phyloP scores from a whole-genome alignment of 64 coral and sea anemone species.

The Pocillopora verrucosa region DNA sequence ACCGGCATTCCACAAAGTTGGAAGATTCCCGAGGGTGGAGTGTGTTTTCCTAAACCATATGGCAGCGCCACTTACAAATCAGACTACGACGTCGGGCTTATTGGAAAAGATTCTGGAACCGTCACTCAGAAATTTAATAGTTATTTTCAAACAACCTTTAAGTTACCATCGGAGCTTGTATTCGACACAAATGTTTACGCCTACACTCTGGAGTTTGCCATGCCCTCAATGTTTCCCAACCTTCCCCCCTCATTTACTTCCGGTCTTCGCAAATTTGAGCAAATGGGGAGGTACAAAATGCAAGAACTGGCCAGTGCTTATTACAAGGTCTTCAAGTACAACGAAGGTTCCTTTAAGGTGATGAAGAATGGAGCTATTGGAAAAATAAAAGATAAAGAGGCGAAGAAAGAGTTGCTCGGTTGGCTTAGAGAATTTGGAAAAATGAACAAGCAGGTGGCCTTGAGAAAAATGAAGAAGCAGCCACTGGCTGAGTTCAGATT shows the following conservation, averaged over 20 bases:
- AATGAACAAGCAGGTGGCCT: neutral
- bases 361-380: neutral
- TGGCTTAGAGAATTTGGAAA: neutral
- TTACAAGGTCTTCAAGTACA: slow-evolving; percentile 65
- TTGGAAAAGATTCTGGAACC: slow-evolving; percentile 50
- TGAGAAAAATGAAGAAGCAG: neutral
- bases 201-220: slow-evolving; percentile 31
- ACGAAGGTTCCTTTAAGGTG: slow-evolving; percentile 32
- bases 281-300: slow-evolving; percentile 20
- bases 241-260: slow-evolving; percentile 23
- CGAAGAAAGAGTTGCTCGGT: neutral
- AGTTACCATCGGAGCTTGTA: slow-evolving; percentile 31
- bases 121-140: slow-evolving; percentile 52
- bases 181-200: slow-evolving; percentile 54
- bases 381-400: neutral
- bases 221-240: slow-evolving; percentile 15
- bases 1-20: neutral
- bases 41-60: slow-evolving; percentile 66
- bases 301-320: slow-evolving; percentile 57
- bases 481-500: neutral
- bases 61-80: slow-evolving; percentile 53
- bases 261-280: neutral
- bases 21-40: neutral
- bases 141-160: slow-evolving; percentile 42
- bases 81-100: slow-evolving; percentile 58